These are phyloP conservation scores for Bombus haemorrhoidalis DNA, from an alignment of 1,140 invertebrate genomes.

Conservation along the genomic window DNA sequence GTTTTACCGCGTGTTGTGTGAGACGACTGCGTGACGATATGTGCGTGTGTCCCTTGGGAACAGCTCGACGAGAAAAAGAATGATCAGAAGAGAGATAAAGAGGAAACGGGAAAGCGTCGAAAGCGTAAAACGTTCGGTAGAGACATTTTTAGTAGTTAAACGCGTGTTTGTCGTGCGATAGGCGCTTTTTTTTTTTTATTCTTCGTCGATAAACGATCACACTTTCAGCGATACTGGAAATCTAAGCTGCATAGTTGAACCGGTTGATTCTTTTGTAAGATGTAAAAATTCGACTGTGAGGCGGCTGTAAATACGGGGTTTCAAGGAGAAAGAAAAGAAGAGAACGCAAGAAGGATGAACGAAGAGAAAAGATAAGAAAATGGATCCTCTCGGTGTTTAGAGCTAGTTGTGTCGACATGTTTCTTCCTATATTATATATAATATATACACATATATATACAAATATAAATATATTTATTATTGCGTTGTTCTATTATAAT, in stretches of 20 bases:
- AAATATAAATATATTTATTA: constrained; percentile 80
- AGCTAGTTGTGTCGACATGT: constrained; percentile 79
- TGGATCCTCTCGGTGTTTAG: constrained; percentile 79
- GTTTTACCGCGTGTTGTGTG: background rate
- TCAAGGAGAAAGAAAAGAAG: constrained; percentile 1
- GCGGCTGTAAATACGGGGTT: constrained; percentile 72
- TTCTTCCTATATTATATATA: constrained; percentile 79
- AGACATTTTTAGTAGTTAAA: constrained; percentile 40
- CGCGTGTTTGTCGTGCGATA: constrained; percentile 59
- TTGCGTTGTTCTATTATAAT: constrained; percentile 83
- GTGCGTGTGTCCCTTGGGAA: constrained; percentile 27
- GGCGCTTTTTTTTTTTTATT: constrained; percentile 53
- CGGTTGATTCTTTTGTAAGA: constrained; percentile 65
- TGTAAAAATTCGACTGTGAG: constrained; percentile 67
- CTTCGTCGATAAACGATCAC: background rate
- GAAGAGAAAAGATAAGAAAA: constrained; percentile 22
- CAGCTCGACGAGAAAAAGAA: constrained; percentile 5
- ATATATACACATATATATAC: constrained; percentile 75
- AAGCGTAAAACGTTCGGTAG: constrained; percentile 32
- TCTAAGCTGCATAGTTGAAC: constrained; percentile 18
- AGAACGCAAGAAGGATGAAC: background rate
- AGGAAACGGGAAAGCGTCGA: background rate
- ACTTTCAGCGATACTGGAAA: background rate
- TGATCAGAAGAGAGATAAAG: background rate
- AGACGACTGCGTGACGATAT: constrained; percentile 4